Base-by-base conservation (phyloP, 2,888 invertebrate genomes). In the Gortyna flavago region DNA sequence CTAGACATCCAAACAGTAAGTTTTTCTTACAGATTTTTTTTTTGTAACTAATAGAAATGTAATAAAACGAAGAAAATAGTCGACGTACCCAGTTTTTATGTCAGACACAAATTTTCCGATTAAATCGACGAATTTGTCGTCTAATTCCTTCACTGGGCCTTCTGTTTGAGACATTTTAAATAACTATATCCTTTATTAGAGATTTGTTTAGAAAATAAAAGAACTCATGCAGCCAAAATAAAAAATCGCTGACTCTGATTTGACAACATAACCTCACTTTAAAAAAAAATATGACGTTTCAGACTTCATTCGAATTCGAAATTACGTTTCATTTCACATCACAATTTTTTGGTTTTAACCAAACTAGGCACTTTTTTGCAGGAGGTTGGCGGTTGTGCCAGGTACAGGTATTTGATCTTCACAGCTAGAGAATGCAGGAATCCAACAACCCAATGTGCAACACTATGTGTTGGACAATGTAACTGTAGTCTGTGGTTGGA, bases 31-130 rank as follows among this genome's bases (percentile, higher is more conserved):
- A 38, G 38, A 5, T 29, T 67, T 61, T n/a, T n/a, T n/a, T n/a
- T n/a, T n/a, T n/a, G n/a, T n/a, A 41, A 51, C 7, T 1, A 29
- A 29, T 7, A 67, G 16, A 79, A 67, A 5, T 25, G 18, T 13
- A 25, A 21, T n/a, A 64, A n/a, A 68, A n/a, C 38, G 18, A 29
- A 75, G 81, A 74, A 77, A 62, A 51, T 35, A 44, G 21, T 81
- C 79, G 75, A 89, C 94, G 85, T 89, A 96, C 96, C 95, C 94
- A 87, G 82, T 88, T 77, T 71, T 89, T 0, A 89, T 90, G 71
- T 95, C 92, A 0, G 94, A 91, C 0, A 95, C 92, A 78, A 95
- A 95, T 91, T 94, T 95, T 4, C 93, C 94, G 57, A 95, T 90
- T 62, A 92, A 85, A 64, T 92, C 92, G 2, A 92, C 85, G 71